Base-by-base conservation (phyloP, 2,888 invertebrate genomes). In the Eupithecia dodoneata region DNA sequence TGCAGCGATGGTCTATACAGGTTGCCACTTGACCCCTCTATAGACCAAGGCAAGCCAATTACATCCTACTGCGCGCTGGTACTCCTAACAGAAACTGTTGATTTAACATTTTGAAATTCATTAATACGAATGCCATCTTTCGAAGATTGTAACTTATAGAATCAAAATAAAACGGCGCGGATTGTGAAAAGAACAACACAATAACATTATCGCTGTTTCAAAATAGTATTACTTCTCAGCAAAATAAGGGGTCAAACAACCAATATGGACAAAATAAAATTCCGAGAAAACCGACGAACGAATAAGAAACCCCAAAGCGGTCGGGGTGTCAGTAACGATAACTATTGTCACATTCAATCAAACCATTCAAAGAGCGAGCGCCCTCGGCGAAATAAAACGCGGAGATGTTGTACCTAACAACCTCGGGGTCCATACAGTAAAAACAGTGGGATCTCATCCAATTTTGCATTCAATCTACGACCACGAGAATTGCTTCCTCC, bases 381-480 rank as follows among this genome's bases (percentile, higher is more conserved):
- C 87, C 89, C 89, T 86, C 87, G 86, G 88, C 90, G 88, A 92
- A 91, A 94, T 93, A 93, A 93, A 93, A 92, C 88, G 85, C 87
- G 88, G 87, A 85, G 88, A 89, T 87, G 87, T 86, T 86, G 86
- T 86, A 84, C 89, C 87, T 90, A 90, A 90, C 92, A 87, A 91
- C 90, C 87, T 86, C 87, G 86, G 86, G 90, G 89, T 89, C 90
- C 90, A 91, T 90, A 93, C 91, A 92, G 91, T 93, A 93, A 93
- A 93, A 93, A 93, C 92, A 91, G 90, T 91, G 88, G 91, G 92
- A 91, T 91, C 93, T 94, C 94, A 93, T 94, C 94, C 94, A 94
- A 94, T 94, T 94, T 94, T 94, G 94, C 94, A 94, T 94, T 94
- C 94, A 94, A 94, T 94, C 94, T 94, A 93, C 94, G 93, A 93